Base-by-base conservation (phyloP, 2,888 invertebrate species). In the Ennomos fuscantarius region DNA sequence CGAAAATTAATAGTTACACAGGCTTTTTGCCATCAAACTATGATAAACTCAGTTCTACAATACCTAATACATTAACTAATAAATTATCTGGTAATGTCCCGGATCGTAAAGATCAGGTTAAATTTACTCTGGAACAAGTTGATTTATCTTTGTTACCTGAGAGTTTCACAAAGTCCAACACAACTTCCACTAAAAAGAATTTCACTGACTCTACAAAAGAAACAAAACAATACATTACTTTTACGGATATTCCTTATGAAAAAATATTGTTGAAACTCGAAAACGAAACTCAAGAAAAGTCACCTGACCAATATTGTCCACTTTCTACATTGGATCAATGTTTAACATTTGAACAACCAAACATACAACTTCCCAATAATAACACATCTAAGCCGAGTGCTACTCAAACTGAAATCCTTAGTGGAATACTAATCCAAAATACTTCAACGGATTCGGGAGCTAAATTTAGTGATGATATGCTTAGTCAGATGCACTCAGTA, bases 351-450 rank as follows among this genome's bases (percentile, higher is more conserved):
- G 33, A 44, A 1, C 9, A 13, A 34, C n/a, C 37, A 43, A 48
- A 35, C 9, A 24, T 11, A 39, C 13, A 40, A 10, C 8, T 35
- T 37, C 8, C 24, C 32, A 36, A 31, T 24, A 48, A 52, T 10
- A 33, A 36, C 10, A 12, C 11, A 31, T 13, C 9, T 6, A 9
- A 9, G 24, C 13, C 9, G 8, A 33, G 12, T 33, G 3, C 15
- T 11, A 55, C 10, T 9, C 24, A 52, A 2, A 48, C 15, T n/a
- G 47, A 48, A 1, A 48, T 52, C n/a, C n/a, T 47, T 12, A 57
- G 47, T 34, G 57, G 43, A 33, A 52, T 12, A 34, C n/a, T 11
- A 10, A 13, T 6, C 9, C n/a, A 40, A 12, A 40, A 44, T 34
- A 5, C 34, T 31, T 9, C 10, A 44, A 10, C 9, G 24, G 24